Evolutionary conservation across 2,113 vertebrate genomes (phyloP).

Genomic region (Rhinogobius similis): DNA sequence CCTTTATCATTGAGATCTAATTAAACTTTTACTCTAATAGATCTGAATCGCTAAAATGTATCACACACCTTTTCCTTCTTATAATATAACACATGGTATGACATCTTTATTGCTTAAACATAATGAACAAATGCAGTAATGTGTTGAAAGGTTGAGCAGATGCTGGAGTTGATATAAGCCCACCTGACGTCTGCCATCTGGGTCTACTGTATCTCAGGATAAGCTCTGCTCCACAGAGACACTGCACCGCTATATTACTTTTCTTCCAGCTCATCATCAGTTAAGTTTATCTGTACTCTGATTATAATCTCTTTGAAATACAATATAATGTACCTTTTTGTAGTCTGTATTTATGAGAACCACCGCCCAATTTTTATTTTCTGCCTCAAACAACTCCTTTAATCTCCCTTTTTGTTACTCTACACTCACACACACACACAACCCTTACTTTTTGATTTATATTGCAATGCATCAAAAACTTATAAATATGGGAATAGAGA

Average conservation of each 20-base stretch:
- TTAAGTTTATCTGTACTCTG: conserved; percentile 35
- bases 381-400: conserved; percentile 20
- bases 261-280: conserved; percentile 41
- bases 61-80: background rate
- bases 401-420: background rate
- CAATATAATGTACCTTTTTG: conserved; percentile 17
- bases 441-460: conserved; percentile 41
- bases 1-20: background rate
- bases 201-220: conserved; percentile 28
- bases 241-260: conserved; percentile 31
- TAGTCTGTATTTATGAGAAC: conserved; percentile 30
- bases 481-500: conserved; percentile 35
- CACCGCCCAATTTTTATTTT: conserved; percentile 11
- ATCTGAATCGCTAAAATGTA: background rate
- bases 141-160: background rate
- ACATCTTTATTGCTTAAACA: background rate
- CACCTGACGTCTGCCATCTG: conserved; percentile 16
- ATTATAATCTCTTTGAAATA: conserved; percentile 48
- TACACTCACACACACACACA: background rate
- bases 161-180: conserved; percentile 17
- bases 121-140: background rate
- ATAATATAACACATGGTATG: background rate
- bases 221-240: conserved; percentile 20
- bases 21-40: background rate
- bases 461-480: conserved; percentile 31